Evolutionary conservation across 2,113 vertebrate species (phyloP).

Genomic region (Pyrgilauda ruficollis): DNA sequence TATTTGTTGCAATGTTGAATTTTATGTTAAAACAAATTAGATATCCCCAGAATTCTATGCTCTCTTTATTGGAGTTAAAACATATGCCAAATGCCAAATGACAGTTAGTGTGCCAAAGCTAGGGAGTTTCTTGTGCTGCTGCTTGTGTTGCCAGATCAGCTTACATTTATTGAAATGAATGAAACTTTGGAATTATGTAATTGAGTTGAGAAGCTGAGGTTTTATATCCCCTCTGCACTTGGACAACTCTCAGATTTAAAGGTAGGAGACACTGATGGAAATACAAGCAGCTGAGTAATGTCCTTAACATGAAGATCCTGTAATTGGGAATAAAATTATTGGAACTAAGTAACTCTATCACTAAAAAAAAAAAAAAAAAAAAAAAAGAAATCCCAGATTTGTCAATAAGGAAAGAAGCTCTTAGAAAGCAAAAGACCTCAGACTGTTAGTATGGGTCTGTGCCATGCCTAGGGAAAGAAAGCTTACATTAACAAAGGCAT

Average conservation of each 20-base stretch:
- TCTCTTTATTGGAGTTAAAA: neutral
- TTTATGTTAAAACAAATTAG: neutral
- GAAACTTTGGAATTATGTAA: neutral
- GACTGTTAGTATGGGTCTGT: neutral
- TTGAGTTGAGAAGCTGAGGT: neutral
- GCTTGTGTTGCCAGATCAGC: neutral
- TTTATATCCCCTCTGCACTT: neutral
- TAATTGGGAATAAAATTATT: neutral
- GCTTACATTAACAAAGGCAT: no score
- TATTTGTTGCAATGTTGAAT: neutral
- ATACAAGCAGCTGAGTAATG: neutral
- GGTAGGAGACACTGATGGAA: neutral
- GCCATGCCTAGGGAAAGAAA: neutral
- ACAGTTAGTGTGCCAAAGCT: fast-evolving
- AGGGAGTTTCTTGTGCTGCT: neutral
- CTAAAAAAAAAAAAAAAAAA: neutral
- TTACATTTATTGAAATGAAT: neutral
- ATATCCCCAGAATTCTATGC: neutral
- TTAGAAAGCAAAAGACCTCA: neutral
- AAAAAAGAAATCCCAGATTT: neutral
- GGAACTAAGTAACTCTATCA: neutral
- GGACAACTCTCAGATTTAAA: neutral
- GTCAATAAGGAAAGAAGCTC: neutral
- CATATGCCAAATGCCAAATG: neutral
- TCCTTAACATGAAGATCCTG: neutral